These are phyloP conservation scores for Tragulus kanchil DNA, from an alignment of 2,113 vertebrate species.

Conservation along the genomic window DNA sequence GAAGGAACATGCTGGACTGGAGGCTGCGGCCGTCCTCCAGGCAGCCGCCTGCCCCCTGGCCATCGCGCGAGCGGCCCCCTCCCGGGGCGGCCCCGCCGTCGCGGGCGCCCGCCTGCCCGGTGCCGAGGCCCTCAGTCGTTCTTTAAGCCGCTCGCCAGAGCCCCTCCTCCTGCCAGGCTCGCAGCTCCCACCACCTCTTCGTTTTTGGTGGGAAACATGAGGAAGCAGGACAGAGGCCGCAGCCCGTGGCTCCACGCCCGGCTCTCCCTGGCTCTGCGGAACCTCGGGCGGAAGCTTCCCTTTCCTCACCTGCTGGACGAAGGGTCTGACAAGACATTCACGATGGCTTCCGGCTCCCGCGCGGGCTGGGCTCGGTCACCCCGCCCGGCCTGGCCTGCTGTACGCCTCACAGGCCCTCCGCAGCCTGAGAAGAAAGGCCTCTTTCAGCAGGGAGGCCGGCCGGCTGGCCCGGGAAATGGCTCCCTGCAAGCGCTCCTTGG, in stretches of 20 bases:
- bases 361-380: neutral
- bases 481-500: constrained; percentile 12
- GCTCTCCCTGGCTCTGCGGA: neutral
- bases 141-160: neutral
- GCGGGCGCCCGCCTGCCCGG: too few species aligned
- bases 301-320: constrained; percentile 8
- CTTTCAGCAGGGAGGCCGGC: constrained; percentile 1
- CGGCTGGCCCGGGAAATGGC: rapidly evolving
- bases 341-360: neutral
- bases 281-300: neutral
- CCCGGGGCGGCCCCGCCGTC: neutral
- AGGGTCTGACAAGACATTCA: neutral
- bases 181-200: neutral
- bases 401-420: neutral
- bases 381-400: neutral
- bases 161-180: neutral
- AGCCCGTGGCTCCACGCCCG: neutral
- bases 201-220: neutral
- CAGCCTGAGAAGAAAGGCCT: constrained; percentile 51
- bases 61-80: neutral
- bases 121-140: neutral
- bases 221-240: neutral
- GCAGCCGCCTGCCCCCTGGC: neutral
- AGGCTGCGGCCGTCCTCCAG: neutral
- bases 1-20: neutral